Evolutionary conservation across 2,797 vertebrate genomes (phyloP).

Genomic region (Synanceia verrucosa): DNA sequence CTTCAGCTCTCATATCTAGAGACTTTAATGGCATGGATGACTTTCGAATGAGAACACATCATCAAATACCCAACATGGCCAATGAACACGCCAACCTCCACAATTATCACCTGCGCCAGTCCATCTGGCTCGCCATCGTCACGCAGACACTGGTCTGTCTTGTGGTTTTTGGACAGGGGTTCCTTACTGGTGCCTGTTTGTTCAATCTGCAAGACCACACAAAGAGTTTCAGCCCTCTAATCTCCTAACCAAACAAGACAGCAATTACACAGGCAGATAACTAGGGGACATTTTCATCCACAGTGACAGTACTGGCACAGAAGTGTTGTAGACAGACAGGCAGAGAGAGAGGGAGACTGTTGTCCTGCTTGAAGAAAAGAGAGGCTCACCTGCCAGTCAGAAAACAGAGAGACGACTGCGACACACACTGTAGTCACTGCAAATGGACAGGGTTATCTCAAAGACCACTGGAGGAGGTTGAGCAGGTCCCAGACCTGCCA

Average conservation of each 20-base stretch:
- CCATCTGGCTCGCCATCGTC: conserved; percentile 70
- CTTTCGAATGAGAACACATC: conserved; percentile 55
- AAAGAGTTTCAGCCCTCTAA: conserved; percentile 85
- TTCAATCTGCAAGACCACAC: conserved; percentile 86
- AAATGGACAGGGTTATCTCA: conserved; percentile 65
- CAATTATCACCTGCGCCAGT: conserved; percentile 76
- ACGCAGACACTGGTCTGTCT: conserved; percentile 61
- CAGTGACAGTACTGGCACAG: conserved; percentile 80
- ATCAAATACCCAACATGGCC: conserved; percentile 54
- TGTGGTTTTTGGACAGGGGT: conserved; percentile 73
- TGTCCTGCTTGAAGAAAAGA: conserved; percentile 69
- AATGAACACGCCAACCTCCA: conserved; percentile 65
- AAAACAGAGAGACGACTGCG: conserved; percentile 48
- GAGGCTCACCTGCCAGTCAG: conserved; percentile 72
- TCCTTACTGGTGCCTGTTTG: conserved; percentile 80
- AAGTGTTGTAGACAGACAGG: conserved; percentile 69
- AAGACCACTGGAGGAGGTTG: conserved; percentile 40
- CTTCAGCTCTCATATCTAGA: conserved; percentile 40
- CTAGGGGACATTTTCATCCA: conserved; percentile 84
- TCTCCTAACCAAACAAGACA: conserved; percentile 88
- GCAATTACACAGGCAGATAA: conserved; percentile 87
- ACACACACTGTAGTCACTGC: conserved; percentile 57
- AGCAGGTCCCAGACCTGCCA: conserved; percentile 57
- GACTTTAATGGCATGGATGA: conserved; percentile 29
- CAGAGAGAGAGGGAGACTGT: conserved; percentile 43